phyloP scores from a whole-genome alignment of 2,113 vertebrate genomes.

The Arothron firmamentum region DNA sequence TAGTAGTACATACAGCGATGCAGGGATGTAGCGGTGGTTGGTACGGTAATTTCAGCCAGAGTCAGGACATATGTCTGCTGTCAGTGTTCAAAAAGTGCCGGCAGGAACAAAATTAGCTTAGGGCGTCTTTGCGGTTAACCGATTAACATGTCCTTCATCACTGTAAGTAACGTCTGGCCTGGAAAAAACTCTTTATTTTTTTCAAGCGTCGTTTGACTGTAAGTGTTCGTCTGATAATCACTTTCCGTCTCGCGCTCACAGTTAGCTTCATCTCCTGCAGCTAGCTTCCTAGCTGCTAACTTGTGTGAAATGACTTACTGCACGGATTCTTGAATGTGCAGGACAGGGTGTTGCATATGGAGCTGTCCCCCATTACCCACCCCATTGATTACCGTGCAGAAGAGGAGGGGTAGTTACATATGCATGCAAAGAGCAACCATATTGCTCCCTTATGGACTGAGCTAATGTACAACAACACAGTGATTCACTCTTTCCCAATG shows the following conservation, averaged over 20 bases:
- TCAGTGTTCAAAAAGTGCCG: slow-evolving; percentile 41
- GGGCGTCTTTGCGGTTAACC: slow-evolving; percentile 11
- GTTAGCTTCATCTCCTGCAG: slow-evolving; percentile 33
- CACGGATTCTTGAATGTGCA: background rate
- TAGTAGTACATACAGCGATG: background rate
- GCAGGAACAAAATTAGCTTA: slow-evolving; percentile 30
- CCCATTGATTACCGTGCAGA: background rate
- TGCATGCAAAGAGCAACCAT: slow-evolving; percentile 1
- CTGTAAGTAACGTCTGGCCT: background rate
- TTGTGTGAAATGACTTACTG: background rate
- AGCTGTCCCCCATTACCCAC: slow-evolving; percentile 13
- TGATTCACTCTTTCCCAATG: background rate
- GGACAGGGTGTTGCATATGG: slow-evolving; percentile 3
- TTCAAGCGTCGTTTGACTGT: background rate
- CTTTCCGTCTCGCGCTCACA: background rate
- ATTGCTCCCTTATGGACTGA: slow-evolving; percentile 3
- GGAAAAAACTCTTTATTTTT: background rate
- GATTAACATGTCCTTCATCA: background rate
- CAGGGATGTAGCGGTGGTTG: background rate
- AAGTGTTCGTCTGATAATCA: background rate
- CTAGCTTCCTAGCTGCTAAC: slow-evolving; percentile 18
- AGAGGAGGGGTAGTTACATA: background rate
- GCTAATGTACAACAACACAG: background rate
- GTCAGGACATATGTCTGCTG: slow-evolving; percentile 52
- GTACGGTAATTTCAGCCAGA: slow-evolving; percentile 16